Evolutionary conservation across 2,888 invertebrate species (phyloP), one percentile per base, ranked within the genome.

Genomic region (Agrilus mali): DNA sequence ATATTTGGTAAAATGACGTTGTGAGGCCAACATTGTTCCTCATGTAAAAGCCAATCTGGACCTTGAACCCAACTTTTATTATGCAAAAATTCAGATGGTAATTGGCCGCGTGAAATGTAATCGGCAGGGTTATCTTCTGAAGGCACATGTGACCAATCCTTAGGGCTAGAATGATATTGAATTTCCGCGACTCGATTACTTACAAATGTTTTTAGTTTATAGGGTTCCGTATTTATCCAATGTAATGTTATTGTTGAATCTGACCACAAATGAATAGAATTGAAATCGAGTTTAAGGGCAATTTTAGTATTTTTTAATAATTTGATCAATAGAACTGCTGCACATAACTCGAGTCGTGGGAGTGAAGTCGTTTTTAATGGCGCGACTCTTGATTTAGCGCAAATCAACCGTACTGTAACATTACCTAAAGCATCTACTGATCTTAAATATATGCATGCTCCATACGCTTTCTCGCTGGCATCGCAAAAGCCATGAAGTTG

Each of bases 281-380:
- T 36, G 13, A 49, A 40, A 6, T 40, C 15, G 36, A 49, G 47
- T 34, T 20, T 31, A 35, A 15, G 46, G 39, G 6, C 47, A 34
- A 39, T 53, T 42, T 36, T 41, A 38, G 17, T 17, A 49, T 47
- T 20, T 51, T 36, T 16, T 54, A 39, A 15, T 46, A 17, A 7
- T 53, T 53, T 6, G 43, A 50, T 8, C 44, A 50, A 12, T 53
- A 36, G n/a, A n/a, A n/a, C n/a, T n/a, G n/a, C n/a, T n/a, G n/a
- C n/a, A n/a, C n/a, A n/a, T n/a, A n/a, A n/a, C 47, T 55, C 52
- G n/a, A 58, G 40, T 36, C 53, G 44, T 16, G 55, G 54, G 6
- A 56, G 22, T n/a, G 52, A 49, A 14, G 52, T 8, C 4, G 38
- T 36, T 47, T 53, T 56, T 33, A 54, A 36, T 15, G 54, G 54